A percentile compares a stretch with the other conserved stretches of the same genome.
phyloP scores from a whole-genome alignment of 2,888 invertebrate genomes.

The Tribolium freemani region DNA sequence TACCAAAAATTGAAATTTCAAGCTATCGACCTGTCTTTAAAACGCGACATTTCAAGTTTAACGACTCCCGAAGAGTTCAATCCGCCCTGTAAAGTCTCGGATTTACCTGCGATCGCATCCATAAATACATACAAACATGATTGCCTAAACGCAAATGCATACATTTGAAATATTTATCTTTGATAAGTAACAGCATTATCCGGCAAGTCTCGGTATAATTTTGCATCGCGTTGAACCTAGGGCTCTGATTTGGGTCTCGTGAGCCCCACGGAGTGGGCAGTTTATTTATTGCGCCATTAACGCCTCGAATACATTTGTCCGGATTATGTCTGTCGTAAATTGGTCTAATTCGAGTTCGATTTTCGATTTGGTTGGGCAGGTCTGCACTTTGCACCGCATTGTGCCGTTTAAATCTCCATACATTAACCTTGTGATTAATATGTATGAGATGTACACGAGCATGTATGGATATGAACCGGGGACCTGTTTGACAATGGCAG shows the following conservation, averaged over 20 bases:
- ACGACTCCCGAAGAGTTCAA: background rate
- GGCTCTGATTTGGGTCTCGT: background rate
- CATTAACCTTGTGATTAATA: slow-evolving; percentile 48
- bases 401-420: slow-evolving; percentile 44
- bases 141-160: background rate
- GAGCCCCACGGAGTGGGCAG: slow-evolving; percentile 16
- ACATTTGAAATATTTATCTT: background rate
- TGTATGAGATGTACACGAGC: slow-evolving; percentile 46
- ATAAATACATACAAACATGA: background rate
- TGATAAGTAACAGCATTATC: background rate
- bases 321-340: slow-evolving; percentile 36
- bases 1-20: background rate
- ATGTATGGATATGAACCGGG: slow-evolving; percentile 45
- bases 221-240: background rate
- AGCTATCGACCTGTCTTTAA: background rate
- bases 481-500: slow-evolving; percentile 45
- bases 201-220: background rate
- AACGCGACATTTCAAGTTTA: background rate
- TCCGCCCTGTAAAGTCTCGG: background rate
- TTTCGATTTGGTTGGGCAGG: slow-evolving; percentile 23
- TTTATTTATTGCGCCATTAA: slow-evolving; percentile 35
- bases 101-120: background rate
- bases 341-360: slow-evolving; percentile 13
- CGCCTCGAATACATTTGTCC: slow-evolving; percentile 35
- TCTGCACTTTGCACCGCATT: slow-evolving; percentile 37